phyloP scores from a whole-genome alignment of 2,888 invertebrate species.

The Cataglyphis altisquamis region DNA sequence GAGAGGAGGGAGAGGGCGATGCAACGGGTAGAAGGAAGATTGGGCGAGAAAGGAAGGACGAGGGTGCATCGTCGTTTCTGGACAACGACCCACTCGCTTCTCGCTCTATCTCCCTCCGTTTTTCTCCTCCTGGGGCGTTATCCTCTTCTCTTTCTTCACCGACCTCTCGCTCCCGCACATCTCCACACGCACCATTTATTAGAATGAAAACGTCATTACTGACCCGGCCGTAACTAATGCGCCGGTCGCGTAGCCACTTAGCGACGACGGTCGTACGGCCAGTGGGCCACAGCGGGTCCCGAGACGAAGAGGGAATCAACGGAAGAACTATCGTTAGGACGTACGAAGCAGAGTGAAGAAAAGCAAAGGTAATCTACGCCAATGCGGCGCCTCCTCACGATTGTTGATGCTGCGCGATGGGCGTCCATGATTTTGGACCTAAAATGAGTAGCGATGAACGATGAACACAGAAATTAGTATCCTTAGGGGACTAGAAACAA shows the following conservation, averaged over 20 bases:
- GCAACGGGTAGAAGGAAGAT: constrained; percentile 18
- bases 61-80: constrained; percentile 48
- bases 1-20: background rate
- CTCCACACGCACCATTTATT: constrained; percentile 70
- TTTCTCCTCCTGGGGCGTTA: constrained; percentile 13
- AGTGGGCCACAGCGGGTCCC: background rate
- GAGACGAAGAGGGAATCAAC: background rate
- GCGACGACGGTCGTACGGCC: constrained; percentile 61
- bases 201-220: constrained; percentile 77
- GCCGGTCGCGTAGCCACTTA: constrained; percentile 73
- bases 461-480: constrained; percentile 1
- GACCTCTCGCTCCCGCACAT: constrained; percentile 4
- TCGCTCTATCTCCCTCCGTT: constrained; percentile 51
- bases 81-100: constrained; percentile 66
- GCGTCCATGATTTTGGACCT: constrained; percentile 48
- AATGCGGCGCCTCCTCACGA: constrained; percentile 63
- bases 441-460: background rate
- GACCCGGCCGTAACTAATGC: constrained; percentile 72
- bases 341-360: background rate
- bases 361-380: constrained; percentile 56
- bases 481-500: background rate
- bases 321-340: constrained; percentile 33
- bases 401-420: constrained; percentile 45
- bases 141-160: background rate
- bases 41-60: constrained; percentile 39